Conservation (phyloP, 1,140 invertebrate genomes). For the Eueides isabella region DNA sequence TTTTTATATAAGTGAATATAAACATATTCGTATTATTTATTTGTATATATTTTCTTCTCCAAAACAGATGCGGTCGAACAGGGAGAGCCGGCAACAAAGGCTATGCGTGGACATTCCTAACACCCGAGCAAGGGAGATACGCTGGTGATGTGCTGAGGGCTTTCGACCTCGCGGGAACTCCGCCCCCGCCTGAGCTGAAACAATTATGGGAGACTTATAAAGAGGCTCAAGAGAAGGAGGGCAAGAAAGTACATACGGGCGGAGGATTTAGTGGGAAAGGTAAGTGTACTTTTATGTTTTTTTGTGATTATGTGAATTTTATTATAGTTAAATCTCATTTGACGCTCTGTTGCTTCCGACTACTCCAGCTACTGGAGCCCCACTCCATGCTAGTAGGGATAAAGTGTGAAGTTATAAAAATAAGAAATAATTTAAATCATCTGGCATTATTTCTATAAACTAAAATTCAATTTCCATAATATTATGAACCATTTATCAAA, state of each 20-base stretch:
- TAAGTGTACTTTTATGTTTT: slow-evolving; percentile 31
- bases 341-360: too few species aligned
- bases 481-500: too few species aligned
- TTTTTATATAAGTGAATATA: not conserved
- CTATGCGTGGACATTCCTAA: slow-evolving; percentile 98
- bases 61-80: slow-evolving; percentile 92
- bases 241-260: slow-evolving; percentile 96
- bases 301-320: not conserved
- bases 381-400: too few species aligned
- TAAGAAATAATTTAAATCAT: too few species aligned
- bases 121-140: slow-evolving; percentile 95
- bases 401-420: too few species aligned
- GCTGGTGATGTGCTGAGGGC: slow-evolving; percentile 96
- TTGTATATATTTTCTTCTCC: not conserved
- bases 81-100: slow-evolving; percentile 98
- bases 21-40: too few species aligned
- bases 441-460: too few species aligned
- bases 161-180: slow-evolving; percentile 90
- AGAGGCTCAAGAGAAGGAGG: slow-evolving; percentile 92
- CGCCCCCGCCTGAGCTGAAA: slow-evolving; percentile 89
- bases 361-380: too few species aligned
- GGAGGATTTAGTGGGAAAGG: slow-evolving; percentile 98
- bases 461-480: too few species aligned
- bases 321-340: too few species aligned
- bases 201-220: slow-evolving; percentile 96